A percentile compares a stretch with the other conserved stretches of the same genome.
Evolutionary conservation across 2,113 vertebrate genomes (phyloP).

Genomic region (Stigmatopora nigra): DNA sequence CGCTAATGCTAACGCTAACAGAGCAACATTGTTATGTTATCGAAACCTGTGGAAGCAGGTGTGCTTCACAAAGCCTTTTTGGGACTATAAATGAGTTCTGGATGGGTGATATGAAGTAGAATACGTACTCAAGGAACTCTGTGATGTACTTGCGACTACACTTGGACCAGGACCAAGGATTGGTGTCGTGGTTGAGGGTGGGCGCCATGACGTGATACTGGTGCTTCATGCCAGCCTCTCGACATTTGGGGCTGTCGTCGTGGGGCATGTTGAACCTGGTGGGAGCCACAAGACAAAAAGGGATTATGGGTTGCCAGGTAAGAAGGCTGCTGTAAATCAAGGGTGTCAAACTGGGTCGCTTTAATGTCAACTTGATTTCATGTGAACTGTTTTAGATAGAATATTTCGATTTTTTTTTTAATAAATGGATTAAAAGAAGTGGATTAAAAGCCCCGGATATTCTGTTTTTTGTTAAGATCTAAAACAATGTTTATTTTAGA

Average conservation of each 20-base stretch:
- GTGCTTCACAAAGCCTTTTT: constrained; percentile 31
- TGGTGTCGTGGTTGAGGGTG: constrained; percentile 90
- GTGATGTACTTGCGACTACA: constrained; percentile 98
- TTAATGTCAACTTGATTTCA: too few relatives aligned
- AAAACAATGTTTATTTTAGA: too few relatives aligned
- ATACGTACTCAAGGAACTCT: constrained; percentile 92
- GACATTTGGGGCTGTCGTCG: constrained; percentile 92
- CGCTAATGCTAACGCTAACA: neutral
- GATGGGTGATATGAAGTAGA: neutral
- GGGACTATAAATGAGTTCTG: constrained; percentile 28
- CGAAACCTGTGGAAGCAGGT: neutral
- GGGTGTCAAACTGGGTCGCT: too few relatives aligned
- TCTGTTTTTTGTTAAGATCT: too few relatives aligned
- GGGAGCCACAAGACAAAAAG: constrained; percentile 24
- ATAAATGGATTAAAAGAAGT: too few relatives aligned
- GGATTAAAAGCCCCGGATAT: too few relatives aligned
- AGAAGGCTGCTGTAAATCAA: too few relatives aligned
- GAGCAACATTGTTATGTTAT: neutral
- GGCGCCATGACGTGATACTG: constrained; percentile 96
- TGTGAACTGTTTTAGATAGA: too few relatives aligned
- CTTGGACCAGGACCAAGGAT: constrained; percentile 96
- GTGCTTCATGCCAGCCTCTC: constrained; percentile 83
- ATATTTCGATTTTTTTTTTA: too few relatives aligned
- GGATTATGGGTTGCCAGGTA: too few relatives aligned
- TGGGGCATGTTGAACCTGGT: constrained; percentile 94